These are phyloP conservation scores for Zelleria hepariella DNA, from an alignment of 2,888 invertebrate species.

Conservation along the genomic window DNA sequence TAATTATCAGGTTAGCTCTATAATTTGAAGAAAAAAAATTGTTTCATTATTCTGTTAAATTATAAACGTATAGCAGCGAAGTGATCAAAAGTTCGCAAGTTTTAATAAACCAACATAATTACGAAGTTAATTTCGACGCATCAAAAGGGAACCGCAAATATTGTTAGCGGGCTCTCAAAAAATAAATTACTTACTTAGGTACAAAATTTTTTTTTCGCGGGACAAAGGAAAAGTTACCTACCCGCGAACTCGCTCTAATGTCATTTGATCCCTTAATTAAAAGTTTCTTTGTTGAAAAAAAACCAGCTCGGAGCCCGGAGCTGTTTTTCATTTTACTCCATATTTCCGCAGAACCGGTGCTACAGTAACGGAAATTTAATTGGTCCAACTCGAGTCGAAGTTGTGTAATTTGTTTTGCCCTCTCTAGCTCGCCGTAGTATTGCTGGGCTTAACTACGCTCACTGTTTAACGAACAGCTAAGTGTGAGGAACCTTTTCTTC, in stretches of 20 bases:
- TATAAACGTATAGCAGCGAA: too few relatives aligned
- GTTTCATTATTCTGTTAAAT: too few relatives aligned
- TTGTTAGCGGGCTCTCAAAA: not conserved
- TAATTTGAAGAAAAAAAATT: too few relatives aligned
- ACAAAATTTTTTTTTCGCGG: slow-evolving; percentile 28
- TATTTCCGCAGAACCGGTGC: slow-evolving; percentile 44
- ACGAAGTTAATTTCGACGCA: not conserved
- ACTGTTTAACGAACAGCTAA: not conserved
- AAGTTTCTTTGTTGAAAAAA: slow-evolving; percentile 60
- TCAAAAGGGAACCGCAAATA: not conserved
- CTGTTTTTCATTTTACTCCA: slow-evolving; percentile 67
- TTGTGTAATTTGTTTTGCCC: slow-evolving; percentile 63
- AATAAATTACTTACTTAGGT: slow-evolving; percentile 7
- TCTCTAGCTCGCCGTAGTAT: slow-evolving; percentile 49
- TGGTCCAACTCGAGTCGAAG: slow-evolving; percentile 62
- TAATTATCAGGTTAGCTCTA: too few relatives aligned
- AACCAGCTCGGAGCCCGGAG: slow-evolving; percentile 29
- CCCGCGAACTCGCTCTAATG: slow-evolving; percentile 61
- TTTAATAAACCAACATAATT: too few relatives aligned
- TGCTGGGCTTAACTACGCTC: not conserved
- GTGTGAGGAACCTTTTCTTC: not conserved
- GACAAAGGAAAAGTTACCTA: slow-evolving; percentile 55
- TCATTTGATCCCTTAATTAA: slow-evolving; percentile 72
- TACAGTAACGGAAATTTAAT: slow-evolving; percentile 67
- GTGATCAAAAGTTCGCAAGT: too few relatives aligned